Evolutionary conservation across 92 coral and sea anemone species (phyloP), one percentile per base, ranked within the genome.

Genomic region (Zoanthus solanderi): DNA sequence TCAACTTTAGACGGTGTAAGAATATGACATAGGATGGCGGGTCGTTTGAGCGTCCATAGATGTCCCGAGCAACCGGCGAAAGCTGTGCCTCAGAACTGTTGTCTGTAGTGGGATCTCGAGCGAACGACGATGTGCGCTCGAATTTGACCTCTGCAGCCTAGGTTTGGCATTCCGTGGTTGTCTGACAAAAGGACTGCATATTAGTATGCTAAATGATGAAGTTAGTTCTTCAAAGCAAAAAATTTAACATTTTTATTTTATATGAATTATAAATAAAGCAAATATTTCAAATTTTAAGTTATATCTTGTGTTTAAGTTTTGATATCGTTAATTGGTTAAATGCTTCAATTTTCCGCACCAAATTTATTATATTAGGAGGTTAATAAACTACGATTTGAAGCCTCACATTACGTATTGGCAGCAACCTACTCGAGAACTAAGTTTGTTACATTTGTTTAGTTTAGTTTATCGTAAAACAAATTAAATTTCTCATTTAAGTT

Each of bases 1-100:
- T 75, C 61, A 75, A 5, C 12, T 50, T 80, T 60, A 81, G 75
- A 81, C 74, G 1, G 85, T 65, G 47, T 81, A 66, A n/a, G 60
- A 65, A 47, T 67, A 66, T 15, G 75, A 67, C 7, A 67, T 44
- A 5, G 73, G 53, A 48, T 58, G 84, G 10, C 75, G 74, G 28
- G 58, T 65, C 28, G 85, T 65, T 15, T 65, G 46, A 18, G 85
- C 85, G 23, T 81, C 85, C 85, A 81, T 81, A 18, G 85, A 45
- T 10, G 85, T 81, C 45, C 85, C 85, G 23, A 45, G 85, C 57
- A 81, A 57, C 60, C 85, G 85, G 37, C 85, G 85, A 81, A 81
- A 81, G 23, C 85, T 81, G 85, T 81, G 85, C 18, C 85, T 81
- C 18, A 81, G 44, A 48, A 81, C 85, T 13, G 85, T 81, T 18